These are phyloP conservation scores for Microcebus ravelobensis DNA, from an alignment of 2,113 vertebrate species.

Conservation along the genomic window DNA sequence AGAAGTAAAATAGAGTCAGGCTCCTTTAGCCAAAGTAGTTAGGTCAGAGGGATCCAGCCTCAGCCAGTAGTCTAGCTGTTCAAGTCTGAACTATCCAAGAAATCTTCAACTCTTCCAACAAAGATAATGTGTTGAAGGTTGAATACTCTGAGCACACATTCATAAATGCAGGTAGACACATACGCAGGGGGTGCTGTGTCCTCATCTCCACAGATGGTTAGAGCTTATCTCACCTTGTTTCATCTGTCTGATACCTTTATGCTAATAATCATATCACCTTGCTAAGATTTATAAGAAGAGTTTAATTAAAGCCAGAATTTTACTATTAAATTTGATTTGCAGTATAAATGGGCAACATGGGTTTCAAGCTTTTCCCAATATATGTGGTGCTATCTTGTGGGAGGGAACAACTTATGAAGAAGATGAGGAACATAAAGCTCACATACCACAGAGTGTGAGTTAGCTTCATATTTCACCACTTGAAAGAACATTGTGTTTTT, in stretches of 20 bases:
- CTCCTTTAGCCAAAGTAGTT: constrained; percentile 23
- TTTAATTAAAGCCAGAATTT: constrained; percentile 70
- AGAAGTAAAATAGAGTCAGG: neutral
- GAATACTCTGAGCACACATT: neutral
- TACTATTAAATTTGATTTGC: constrained; percentile 71
- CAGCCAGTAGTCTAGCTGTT: neutral
- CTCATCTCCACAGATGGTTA: constrained; percentile 17
- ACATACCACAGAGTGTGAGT: constrained; percentile 2
- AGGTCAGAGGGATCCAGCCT: neutral
- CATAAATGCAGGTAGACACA: neutral
- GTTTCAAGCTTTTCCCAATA: constrained; percentile 42
- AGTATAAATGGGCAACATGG: constrained; percentile 12
- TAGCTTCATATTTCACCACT: neutral
- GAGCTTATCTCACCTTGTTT: constrained; percentile 65
- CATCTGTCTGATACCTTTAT: constrained; percentile 69
- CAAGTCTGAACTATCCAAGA: neutral
- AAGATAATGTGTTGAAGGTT: neutral
- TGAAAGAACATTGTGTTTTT: constrained; percentile 13
- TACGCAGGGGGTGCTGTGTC: neutral
- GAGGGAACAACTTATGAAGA: constrained; percentile 74
- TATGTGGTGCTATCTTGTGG: neutral
- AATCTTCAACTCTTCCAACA: constrained; percentile 18
- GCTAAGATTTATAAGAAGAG: constrained; percentile 63
- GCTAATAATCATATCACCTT: constrained; percentile 69
- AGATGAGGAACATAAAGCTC: neutral